A percentile compares a stretch with the other conserved stretches of the same genome.
phyloP scores from a whole-genome alignment of 2,888 invertebrate genomes.

The Nematopogon swammerdamellus region DNA sequence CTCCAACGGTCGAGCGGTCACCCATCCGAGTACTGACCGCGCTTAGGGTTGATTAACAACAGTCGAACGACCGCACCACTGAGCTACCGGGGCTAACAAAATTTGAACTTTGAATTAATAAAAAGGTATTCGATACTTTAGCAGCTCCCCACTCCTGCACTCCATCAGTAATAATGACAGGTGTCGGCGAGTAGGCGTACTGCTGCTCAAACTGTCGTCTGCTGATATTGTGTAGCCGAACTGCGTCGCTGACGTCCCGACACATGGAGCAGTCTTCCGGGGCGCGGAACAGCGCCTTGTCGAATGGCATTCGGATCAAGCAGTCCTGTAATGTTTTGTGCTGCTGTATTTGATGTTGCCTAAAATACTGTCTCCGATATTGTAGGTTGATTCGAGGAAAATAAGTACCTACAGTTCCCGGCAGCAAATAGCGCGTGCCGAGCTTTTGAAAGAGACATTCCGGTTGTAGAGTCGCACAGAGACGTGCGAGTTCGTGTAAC shows the following conservation, averaged over 20 bases:
- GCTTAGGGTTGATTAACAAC: too few species aligned
- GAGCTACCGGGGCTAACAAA: too few species aligned
- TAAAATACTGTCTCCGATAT: conserved; percentile 9
- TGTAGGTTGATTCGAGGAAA: neutral
- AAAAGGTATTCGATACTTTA: too few species aligned
- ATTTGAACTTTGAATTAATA: too few species aligned
- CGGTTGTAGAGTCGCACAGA: too few species aligned
- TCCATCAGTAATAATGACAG: conserved; percentile 84
- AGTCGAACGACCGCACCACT: too few species aligned
- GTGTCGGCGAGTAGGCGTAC: conserved; percentile 75
- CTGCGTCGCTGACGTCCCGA: conserved; percentile 57
- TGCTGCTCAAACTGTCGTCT: conserved; percentile 66
- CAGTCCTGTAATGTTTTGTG: conserved; percentile 35
- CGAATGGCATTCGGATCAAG: conserved; percentile 26
- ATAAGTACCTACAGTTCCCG: neutral
- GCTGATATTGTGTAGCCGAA: conserved; percentile 63
- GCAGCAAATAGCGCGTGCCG: too few species aligned
- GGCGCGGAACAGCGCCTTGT: conserved; percentile 62
- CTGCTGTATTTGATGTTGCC: conserved; percentile 71
- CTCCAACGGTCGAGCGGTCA: too few species aligned
- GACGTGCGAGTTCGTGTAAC: too few species aligned
- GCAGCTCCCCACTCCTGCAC: conserved; percentile 78
- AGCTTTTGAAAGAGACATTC: too few species aligned
- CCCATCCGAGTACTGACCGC: too few species aligned
- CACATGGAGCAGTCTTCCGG: conserved; percentile 83